These are phyloP conservation scores for Plodia interpunctella DNA, from an alignment of 1,140 invertebrate genomes.

Conservation along the genomic window DNA sequence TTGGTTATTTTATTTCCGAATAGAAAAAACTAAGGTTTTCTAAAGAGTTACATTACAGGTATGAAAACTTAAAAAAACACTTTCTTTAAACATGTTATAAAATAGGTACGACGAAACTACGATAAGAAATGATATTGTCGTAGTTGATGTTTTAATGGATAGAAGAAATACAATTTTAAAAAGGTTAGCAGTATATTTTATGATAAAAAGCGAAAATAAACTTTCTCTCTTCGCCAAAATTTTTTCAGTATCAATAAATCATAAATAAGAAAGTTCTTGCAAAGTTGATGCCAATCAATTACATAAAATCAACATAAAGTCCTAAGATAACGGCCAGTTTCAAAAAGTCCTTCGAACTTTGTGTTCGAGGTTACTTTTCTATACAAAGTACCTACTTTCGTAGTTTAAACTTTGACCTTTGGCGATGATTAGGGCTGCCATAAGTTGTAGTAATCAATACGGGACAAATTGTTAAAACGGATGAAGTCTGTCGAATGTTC, in stretches of 20 bases:
- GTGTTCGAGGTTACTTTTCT: slow-evolving; percentile 7
- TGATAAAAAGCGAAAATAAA: not conserved
- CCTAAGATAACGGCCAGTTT: slow-evolving; percentile 16
- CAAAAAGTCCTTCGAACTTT: slow-evolving; percentile 16
- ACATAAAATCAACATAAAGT: slow-evolving; percentile 15
- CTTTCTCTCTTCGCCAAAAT: not conserved
- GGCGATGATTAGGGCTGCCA: too few relatives aligned
- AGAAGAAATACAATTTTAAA: not conserved
- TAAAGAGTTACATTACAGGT: too few relatives aligned
- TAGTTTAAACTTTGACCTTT: slow-evolving; percentile 6
- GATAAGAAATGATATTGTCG: not conserved
- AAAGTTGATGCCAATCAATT: slow-evolving; percentile 14
- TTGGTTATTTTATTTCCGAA: too few relatives aligned
- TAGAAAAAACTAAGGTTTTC: too few relatives aligned
- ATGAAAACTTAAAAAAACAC: too few relatives aligned
- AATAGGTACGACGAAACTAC: too few relatives aligned
- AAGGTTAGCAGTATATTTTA: slow-evolving; percentile 7
- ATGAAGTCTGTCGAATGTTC: too few relatives aligned
- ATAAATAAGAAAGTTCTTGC: not conserved
- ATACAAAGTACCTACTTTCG: slow-evolving; percentile 4
- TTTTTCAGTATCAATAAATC: slow-evolving; percentile 8
- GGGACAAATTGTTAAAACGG: too few relatives aligned
- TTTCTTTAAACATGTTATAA: too few relatives aligned
- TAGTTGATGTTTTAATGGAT: not conserved
- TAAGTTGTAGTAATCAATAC: too few relatives aligned